A percentile compares a stretch with the other conserved stretches of the same genome.
phyloP scores from a whole-genome alignment of 2,888 invertebrate genomes.

The Eledona agricola region DNA sequence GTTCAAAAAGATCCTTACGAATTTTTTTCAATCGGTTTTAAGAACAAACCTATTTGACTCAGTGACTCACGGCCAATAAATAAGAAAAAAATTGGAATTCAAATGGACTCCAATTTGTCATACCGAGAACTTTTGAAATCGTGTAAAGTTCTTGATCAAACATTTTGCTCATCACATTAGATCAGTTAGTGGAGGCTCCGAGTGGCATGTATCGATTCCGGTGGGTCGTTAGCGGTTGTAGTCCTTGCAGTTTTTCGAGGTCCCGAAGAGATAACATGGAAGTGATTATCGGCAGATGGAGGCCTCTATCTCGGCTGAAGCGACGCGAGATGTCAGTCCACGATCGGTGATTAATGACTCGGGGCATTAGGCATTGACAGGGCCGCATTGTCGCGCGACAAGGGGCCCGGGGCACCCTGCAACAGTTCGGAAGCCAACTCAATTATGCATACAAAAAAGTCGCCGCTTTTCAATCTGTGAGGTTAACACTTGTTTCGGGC shows the following conservation, averaged over 20 bases:
- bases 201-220: conserved; percentile 48
- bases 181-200: too few relatives aligned
- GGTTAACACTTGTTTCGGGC: background rate
- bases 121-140: too few relatives aligned
- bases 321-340: conserved; percentile 53
- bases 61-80: too few relatives aligned
- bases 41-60: too few relatives aligned
- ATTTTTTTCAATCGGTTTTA: too few relatives aligned
- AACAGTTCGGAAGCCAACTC: conserved; percentile 12
- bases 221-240: conserved; percentile 45
- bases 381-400: conserved; percentile 18
- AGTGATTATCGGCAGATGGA: conserved; percentile 61
- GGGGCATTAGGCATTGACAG: conserved; percentile 61
- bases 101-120: too few relatives aligned
- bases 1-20: too few relatives aligned
- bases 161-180: too few relatives aligned
- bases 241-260: conserved; percentile 52
- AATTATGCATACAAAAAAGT: conserved; percentile 15
- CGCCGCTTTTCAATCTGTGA: conserved; percentile 2
- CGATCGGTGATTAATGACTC: conserved; percentile 60
- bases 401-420: conserved; percentile 15
- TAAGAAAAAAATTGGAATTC: too few relatives aligned
- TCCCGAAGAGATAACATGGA: conserved; percentile 55
- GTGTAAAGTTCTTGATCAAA: too few relatives aligned
- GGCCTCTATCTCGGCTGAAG: conserved; percentile 54